These are phyloP conservation scores for Epizoanthus illoricatus DNA, from an alignment of 92 coral and sea anemone species.

Conservation along the genomic window DNA sequence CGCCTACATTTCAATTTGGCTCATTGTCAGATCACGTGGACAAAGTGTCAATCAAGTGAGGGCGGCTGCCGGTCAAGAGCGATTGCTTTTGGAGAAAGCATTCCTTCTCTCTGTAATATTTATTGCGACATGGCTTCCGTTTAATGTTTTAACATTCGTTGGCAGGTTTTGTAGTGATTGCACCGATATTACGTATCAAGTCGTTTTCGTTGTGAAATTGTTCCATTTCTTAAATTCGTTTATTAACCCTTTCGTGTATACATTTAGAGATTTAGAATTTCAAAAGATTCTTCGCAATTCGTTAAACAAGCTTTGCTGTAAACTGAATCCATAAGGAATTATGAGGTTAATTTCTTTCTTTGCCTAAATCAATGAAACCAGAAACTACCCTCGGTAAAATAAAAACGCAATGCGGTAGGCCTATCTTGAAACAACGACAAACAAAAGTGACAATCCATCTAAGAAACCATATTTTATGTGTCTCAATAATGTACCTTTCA, in stretches of 20 bases:
- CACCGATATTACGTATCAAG: conserved; percentile 19
- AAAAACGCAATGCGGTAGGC: too few species aligned
- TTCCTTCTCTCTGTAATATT: conserved; percentile 28
- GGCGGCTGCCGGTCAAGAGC: background rate
- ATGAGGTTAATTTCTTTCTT: too few species aligned
- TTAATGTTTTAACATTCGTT: conserved; percentile 27
- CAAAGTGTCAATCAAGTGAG: background rate
- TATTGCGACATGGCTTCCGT: conserved; percentile 32
- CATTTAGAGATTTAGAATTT: conserved; percentile 19
- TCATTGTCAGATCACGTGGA: conserved; percentile 13
- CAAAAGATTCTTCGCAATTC: conserved; percentile 21
- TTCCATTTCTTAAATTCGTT: conserved; percentile 32
- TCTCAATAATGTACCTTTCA: too few species aligned
- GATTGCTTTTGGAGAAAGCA: conserved; percentile 28
- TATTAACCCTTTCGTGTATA: conserved; percentile 28
- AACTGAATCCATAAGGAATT: too few species aligned
- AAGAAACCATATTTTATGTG: too few species aligned
- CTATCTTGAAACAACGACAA: too few species aligned
- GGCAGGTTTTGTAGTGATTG: conserved; percentile 11
- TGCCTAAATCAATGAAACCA: too few species aligned
- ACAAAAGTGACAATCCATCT: too few species aligned
- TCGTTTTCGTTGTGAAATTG: conserved; percentile 24
- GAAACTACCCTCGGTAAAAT: too few species aligned
- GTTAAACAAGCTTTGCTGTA: background rate
- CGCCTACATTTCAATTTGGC: conserved; percentile 13